Percentiles rank a stretch among this genome's conserved stretches.
phyloP scores from a whole-genome alignment of 2,797 vertebrate genomes.

The Champsocephalus gunnari region DNA sequence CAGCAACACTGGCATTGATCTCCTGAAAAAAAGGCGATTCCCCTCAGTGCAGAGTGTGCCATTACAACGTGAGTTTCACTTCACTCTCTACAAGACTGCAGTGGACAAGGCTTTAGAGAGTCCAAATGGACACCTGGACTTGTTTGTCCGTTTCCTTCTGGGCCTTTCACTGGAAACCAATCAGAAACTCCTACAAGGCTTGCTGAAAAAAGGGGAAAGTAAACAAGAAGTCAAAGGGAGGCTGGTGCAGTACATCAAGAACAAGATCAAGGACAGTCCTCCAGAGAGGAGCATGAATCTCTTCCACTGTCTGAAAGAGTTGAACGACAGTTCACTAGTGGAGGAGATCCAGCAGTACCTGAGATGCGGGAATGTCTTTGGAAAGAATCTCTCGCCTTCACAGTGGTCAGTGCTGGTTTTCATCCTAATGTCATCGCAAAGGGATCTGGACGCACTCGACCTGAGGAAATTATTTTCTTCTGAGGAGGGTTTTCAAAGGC shows the following conservation, averaged over 20 bases:
- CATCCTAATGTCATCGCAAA: constrained; percentile 46
- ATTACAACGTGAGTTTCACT: neutral
- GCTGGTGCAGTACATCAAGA: constrained; percentile 35
- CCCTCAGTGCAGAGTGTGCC: neutral
- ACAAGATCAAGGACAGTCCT: constrained; percentile 10
- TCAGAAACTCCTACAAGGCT: constrained; percentile 36
- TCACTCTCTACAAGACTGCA: constrained; percentile 35
- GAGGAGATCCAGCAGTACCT: constrained; percentile 42
- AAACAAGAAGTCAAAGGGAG: neutral
- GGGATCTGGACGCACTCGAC: constrained; percentile 37
- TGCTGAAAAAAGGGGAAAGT: constrained; percentile 15
- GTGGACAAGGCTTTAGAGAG: constrained; percentile 46
- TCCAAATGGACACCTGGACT: constrained; percentile 59
- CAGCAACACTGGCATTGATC: constrained; percentile 19
- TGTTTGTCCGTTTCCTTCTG: constrained; percentile 61
- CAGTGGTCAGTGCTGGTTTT: constrained; percentile 43
- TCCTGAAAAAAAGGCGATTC: neutral
- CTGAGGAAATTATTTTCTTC: constrained; percentile 48
- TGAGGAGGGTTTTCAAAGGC: constrained; percentile 25
- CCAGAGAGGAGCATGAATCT: constrained; percentile 47
- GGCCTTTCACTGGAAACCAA: constrained; percentile 53
- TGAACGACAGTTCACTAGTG: constrained; percentile 41
- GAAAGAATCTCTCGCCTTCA: constrained; percentile 11
- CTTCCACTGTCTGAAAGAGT: constrained; percentile 55
- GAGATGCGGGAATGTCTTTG: constrained; percentile 2